A percentile compares a stretch with the other conserved stretches of the same genome.
These are phyloP conservation scores for Drosophila setosimentum DNA, from an alignment of 2,888 invertebrate genomes.

Conservation along the genomic window DNA sequence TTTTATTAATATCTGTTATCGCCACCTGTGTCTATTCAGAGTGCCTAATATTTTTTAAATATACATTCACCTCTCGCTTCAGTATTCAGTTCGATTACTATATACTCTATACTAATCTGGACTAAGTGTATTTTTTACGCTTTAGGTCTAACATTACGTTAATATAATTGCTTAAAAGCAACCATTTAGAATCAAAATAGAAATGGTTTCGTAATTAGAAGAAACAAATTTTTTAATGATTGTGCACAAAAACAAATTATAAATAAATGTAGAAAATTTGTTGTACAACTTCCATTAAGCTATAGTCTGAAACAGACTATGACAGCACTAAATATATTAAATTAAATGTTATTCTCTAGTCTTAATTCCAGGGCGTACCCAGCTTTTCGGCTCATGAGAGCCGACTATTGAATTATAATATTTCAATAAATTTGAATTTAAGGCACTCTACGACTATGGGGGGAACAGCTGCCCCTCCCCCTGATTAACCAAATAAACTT, in stretches of 20 bases:
- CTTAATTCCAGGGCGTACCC: not conserved
- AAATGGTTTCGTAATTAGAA: no score
- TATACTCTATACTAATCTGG: not conserved
- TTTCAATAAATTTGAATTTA: no score
- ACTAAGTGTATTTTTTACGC: slow-evolving; percentile 21
- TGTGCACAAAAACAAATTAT: not conserved
- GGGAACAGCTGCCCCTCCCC: no score
- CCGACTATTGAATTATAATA: not conserved
- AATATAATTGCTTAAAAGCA: not conserved
- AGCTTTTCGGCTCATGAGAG: not conserved
- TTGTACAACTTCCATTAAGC: not conserved
- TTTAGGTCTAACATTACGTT: not conserved
- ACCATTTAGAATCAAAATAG: not conserved
- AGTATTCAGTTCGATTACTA: not conserved
- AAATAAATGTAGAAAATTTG: not conserved
- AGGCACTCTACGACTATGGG: no score
- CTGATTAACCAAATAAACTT: no score
- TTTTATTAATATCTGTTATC: slow-evolving; percentile 20
- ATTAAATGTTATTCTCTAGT: not conserved
- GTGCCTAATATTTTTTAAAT: slow-evolving; percentile 31
- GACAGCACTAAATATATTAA: not conserved
- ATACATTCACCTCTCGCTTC: slow-evolving; percentile 1
- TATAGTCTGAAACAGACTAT: not conserved
- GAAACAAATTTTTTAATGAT: no score
- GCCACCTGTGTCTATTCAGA: slow-evolving; percentile 1